A percentile compares a stretch with the other conserved stretches of the same genome.
phyloP scores from a whole-genome alignment of 2,113 vertebrate species.

The Bos taurus region ARS-UCD2.0 NC_037329.1:104024501-104025000 shows the following conservation, averaged over 20 bases:
- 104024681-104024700: neutral
- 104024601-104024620: neutral
- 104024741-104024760: neutral
- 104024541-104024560: neutral
- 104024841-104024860: neutral
- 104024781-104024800: no score
- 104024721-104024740: accelerated
- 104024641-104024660: neutral
- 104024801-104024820: neutral
- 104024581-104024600: neutral
- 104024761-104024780: neutral
- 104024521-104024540: neutral
- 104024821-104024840: neutral
- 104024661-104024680: neutral
- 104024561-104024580: neutral
- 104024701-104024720: neutral
- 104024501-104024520: neutral
- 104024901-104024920: neutral
- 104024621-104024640: neutral
- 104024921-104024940: neutral
- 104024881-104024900: neutral
- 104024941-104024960: neutral
- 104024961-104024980: neutral
- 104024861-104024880: neutral
- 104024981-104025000: neutral